Conservation (phyloP, 2,888 invertebrate genomes). For the Drosophila testacea region DNA sequence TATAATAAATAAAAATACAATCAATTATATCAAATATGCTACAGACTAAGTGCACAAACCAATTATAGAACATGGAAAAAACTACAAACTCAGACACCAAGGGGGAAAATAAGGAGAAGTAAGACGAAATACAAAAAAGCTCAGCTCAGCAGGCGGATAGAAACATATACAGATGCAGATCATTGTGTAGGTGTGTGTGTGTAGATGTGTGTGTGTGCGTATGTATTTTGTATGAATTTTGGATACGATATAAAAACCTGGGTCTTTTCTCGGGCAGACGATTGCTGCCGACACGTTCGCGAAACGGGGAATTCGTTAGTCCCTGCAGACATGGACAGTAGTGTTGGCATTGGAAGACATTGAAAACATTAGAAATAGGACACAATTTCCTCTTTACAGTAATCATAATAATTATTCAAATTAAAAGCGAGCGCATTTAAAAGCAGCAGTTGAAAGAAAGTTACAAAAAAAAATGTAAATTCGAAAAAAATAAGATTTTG, state of each 20-base stretch:
- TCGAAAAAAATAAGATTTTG: conserved; percentile 8
- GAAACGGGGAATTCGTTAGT: conserved; percentile 92
- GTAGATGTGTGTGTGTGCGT: conserved; percentile 21
- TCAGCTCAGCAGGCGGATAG: conserved; percentile 39
- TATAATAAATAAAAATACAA: too few species aligned
- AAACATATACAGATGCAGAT: conserved; percentile 54
- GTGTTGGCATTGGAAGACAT: conserved; percentile 46
- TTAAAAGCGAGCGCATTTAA: conserved; percentile 41
- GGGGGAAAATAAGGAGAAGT: not conserved
- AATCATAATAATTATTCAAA: conserved; percentile 13
- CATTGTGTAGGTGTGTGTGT: conserved; percentile 26
- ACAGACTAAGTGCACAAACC: conserved; percentile 42
- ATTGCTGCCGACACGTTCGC: conserved; percentile 95
- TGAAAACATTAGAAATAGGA: conserved; percentile 43
- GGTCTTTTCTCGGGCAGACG: conserved; percentile 93
- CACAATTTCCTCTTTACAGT: conserved; percentile 1
- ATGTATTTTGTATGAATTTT: conserved; percentile 25
- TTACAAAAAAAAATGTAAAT: conserved; percentile 22
- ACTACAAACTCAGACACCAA: conserved; percentile 20
- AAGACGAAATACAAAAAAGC: conserved; percentile 13
- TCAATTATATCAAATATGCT: conserved; percentile 23
- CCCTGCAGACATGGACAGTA: conserved; percentile 83
- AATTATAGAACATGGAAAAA: conserved; percentile 3
- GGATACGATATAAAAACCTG: conserved; percentile 87
- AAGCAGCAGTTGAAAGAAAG: conserved; percentile 13